These are phyloP conservation scores for Serrognathus titanus DNA, from an alignment of 2,888 invertebrate species.

Conservation along the genomic window DNA sequence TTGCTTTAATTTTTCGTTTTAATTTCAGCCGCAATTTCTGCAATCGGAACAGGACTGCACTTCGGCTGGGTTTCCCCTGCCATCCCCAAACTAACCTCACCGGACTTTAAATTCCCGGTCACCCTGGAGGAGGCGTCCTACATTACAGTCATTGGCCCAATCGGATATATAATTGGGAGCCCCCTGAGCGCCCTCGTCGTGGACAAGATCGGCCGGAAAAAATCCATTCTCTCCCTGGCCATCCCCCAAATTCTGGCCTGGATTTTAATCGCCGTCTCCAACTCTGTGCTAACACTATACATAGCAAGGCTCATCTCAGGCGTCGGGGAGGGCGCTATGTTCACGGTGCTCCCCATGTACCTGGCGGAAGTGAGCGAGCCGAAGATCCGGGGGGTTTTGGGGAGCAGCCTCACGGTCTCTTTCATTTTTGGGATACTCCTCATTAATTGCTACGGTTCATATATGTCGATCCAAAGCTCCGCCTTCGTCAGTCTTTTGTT, in stretches of 20 bases:
- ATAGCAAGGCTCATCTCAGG: conserved; percentile 21
- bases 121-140: conserved; percentile 19
- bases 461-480: conserved; percentile 52
- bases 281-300: conserved; percentile 10
- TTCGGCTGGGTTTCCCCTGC: conserved; percentile 26
- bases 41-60: conserved; percentile 13
- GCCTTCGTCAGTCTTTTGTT: conserved; percentile 57
- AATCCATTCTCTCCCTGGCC: conserved; percentile 12
- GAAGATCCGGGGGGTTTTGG: conserved; percentile 25
- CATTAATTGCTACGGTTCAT: conserved; percentile 55
- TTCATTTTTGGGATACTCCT: conserved; percentile 31
- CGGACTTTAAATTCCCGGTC: conserved; percentile 8
- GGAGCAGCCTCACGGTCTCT: conserved; percentile 29
- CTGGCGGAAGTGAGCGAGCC: conserved; percentile 29
- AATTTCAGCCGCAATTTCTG: conserved; percentile 15
- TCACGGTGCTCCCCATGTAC: conserved; percentile 27
- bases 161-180: conserved; percentile 3
- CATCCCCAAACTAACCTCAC: conserved; percentile 18
- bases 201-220: conserved; percentile 18
- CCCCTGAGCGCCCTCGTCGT: conserved; percentile 17
- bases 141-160: conserved; percentile 13
- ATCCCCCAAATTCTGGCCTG: conserved; percentile 15
- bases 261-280: conserved; percentile 8
- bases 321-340: conserved; percentile 26
- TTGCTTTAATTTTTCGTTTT: not conserved